Evolutionary conservation across 1,140 invertebrate genomes (phyloP).

Genomic region (Dendroctonus valens): DNA sequence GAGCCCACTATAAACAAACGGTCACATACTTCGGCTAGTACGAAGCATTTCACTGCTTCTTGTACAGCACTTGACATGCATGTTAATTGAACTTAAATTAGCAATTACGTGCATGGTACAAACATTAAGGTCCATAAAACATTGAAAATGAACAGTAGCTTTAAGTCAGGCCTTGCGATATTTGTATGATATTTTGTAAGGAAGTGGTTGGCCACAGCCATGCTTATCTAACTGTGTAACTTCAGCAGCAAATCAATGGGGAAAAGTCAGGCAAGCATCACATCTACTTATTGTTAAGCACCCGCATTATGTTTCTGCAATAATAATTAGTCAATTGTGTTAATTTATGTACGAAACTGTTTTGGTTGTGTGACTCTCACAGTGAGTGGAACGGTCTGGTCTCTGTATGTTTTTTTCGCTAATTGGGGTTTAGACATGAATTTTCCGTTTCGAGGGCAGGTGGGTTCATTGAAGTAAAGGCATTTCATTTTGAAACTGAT

Average conservation of each 20-base stretch:
- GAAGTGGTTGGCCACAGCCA: constrained; percentile 3
- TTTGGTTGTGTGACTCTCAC: not conserved
- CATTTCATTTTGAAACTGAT: too few species aligned
- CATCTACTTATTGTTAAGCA: constrained; percentile 2
- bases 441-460: too few species aligned
- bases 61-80: constrained; percentile 1
- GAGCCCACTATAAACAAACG: too few species aligned
- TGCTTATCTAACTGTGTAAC: not conserved
- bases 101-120: not conserved
- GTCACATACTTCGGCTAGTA: too few species aligned
- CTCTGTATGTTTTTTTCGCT: too few species aligned
- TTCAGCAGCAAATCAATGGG: constrained; percentile 12
- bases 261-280: constrained; percentile 15
- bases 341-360: not conserved
- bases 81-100: constrained; percentile 9
- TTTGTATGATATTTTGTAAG: not conserved
- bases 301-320: not conserved
- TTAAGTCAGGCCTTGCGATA: too few species aligned
- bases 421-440: too few species aligned
- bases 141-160: too few species aligned
- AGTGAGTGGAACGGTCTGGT: too few species aligned
- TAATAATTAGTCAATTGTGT: not conserved
- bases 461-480: too few species aligned
- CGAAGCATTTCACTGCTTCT: too few species aligned
- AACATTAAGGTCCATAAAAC: too few species aligned